These are phyloP conservation scores for Apamea sordens DNA, from an alignment of 2,888 invertebrate genomes.

Conservation along the genomic window DNA sequence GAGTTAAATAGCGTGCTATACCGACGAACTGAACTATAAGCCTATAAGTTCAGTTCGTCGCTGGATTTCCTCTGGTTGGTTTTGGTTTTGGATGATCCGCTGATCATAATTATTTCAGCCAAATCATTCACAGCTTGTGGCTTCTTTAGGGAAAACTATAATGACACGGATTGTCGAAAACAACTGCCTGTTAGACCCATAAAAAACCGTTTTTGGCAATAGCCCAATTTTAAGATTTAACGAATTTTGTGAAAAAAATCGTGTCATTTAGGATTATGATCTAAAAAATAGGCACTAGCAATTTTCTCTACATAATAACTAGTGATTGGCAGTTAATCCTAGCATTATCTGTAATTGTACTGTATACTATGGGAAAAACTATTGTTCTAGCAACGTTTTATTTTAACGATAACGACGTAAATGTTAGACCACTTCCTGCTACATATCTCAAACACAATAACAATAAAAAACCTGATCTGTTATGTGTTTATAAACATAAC, in stretches of 20 bases:
- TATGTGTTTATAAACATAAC: constrained; percentile 27
- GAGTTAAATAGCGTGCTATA: not conserved
- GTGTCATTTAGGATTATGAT: constrained; percentile 31
- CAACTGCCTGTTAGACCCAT: not conserved
- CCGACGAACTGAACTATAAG: too few relatives aligned
- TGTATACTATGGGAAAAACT: constrained; percentile 24
- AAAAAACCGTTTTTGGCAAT: not conserved
- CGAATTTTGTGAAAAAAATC: constrained; percentile 12
- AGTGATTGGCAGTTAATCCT: constrained; percentile 15
- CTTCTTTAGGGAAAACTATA: not conserved
- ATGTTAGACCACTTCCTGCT: constrained; percentile 27
- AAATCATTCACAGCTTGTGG: too few relatives aligned
- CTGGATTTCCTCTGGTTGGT: too few relatives aligned
- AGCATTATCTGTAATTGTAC: constrained; percentile 29
- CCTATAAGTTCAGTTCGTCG: too few relatives aligned
- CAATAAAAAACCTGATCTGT: constrained; percentile 24
- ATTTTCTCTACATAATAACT: constrained; percentile 28
- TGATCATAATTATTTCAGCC: not conserved
- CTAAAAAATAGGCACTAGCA: constrained; percentile 10
- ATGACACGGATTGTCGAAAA: not conserved
- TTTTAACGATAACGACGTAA: constrained; percentile 6
- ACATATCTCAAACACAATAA: constrained; percentile 1
- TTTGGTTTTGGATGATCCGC: too few relatives aligned
- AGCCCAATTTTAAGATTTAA: constrained; percentile 14
- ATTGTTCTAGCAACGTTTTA: constrained; percentile 42